A percentile compares a stretch with the other conserved stretches of the same genome.
Conservation (phyloP, 1,140 invertebrate species). For the Atta cephalotes region DNA sequence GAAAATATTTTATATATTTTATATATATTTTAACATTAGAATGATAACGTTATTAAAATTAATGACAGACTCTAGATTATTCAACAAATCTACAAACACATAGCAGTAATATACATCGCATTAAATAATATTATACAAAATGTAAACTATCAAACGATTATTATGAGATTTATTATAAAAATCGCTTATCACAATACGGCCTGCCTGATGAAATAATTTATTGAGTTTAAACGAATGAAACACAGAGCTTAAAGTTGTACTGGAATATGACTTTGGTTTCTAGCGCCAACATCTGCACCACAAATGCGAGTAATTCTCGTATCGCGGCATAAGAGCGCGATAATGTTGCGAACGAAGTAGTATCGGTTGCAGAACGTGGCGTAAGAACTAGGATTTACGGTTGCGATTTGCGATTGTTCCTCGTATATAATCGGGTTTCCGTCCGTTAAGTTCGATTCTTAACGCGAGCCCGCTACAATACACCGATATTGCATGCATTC, state of each 20-base stretch:
- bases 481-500: constrained; percentile 13
- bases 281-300: background rate
- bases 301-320: constrained; percentile 5
- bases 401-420: constrained; percentile 29
- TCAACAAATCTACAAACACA: background rate
- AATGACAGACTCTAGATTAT: background rate
- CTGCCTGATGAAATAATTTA: constrained; percentile 19
- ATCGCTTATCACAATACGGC: background rate
- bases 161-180: constrained; percentile 9
- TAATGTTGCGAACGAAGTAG: constrained; percentile 3
- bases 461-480: constrained; percentile 10
- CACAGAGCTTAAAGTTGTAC: background rate
- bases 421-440: constrained; percentile 32
- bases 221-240: background rate
- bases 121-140: constrained; percentile 3
- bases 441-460: constrained; percentile 1
- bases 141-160: background rate
- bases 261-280: background rate
- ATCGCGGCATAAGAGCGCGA: background rate
- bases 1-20: background rate
- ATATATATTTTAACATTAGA: background rate
- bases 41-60: background rate
- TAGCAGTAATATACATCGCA: background rate
- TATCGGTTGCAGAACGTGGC: background rate
- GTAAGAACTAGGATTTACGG: constrained; percentile 40